These are phyloP conservation scores for Geotrypetes seraphini DNA, from an alignment of 2,797 vertebrate genomes.

Conservation along the genomic window DNA sequence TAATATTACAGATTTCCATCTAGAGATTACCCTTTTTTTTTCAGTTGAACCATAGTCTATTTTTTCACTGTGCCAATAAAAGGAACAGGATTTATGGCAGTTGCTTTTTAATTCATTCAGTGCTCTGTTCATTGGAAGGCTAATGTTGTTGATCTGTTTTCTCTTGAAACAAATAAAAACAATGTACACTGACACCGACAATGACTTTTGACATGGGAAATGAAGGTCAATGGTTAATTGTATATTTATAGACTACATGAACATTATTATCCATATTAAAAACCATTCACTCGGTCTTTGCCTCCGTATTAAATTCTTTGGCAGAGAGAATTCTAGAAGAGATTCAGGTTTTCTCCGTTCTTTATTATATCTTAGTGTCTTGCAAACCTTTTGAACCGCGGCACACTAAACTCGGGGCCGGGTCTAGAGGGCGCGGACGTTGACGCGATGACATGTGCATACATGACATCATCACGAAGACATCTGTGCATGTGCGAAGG, in stretches of 20 bases:
- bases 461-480: too few relatives aligned
- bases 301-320: constrained; percentile 45
- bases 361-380: too few relatives aligned
- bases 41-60: constrained; percentile 43
- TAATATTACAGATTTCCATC: constrained; percentile 18
- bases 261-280: constrained; percentile 60
- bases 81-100: constrained; percentile 54
- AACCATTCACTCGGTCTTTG: constrained; percentile 56
- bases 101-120: constrained; percentile 67
- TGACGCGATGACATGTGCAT: too few relatives aligned
- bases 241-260: constrained; percentile 55
- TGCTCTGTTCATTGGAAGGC: constrained; percentile 61
- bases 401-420: too few relatives aligned
- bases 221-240: constrained; percentile 59
- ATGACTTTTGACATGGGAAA: constrained; percentile 58
- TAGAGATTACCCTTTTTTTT: constrained; percentile 39
- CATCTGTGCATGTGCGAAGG: too few relatives aligned
- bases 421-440: too few relatives aligned
- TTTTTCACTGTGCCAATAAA: constrained; percentile 63
- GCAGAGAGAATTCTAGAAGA: constrained; percentile 24
- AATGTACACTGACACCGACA: constrained; percentile 54
- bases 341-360: constrained; percentile 3
- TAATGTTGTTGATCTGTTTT: constrained; percentile 63
- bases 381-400: too few relatives aligned
- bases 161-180: constrained; percentile 67